Evolutionary conservation across 2,888 invertebrate genomes (phyloP), one percentile per base, ranked within the genome.

Genomic region (Uropetala carovei): DNA sequence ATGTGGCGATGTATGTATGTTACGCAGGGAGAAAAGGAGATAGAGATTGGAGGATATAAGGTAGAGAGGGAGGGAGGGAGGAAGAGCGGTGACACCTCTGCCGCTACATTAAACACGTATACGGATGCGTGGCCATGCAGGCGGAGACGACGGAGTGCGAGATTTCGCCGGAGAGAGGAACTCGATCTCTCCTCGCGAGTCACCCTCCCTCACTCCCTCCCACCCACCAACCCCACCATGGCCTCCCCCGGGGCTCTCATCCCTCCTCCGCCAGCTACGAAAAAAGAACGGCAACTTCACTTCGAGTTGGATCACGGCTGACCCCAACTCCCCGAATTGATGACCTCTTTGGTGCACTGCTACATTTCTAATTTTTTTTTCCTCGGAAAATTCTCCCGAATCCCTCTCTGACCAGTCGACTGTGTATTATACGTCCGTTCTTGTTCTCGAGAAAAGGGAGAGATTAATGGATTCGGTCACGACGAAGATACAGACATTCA

Each of bases 101-200:
- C 89, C 89, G 89, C 89, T 89, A 89, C 89, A 89, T 89, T 89
- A 56, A 89, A 89, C 89, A 89, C 89, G 89, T 64, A 89, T 89
- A 89, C 60, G 89, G 89, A 43, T 89, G 64, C 89, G 68, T 43
- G 64, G 64, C 27, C 59, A 86, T 60, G 86, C 60, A 64, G 86
- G 59, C 30, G 60, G 27, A 64, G 86, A 86, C 22, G 18, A 27
- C 57, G 58, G 85, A 43, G 82, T 18, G 18, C 16, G 43, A 43
- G 83, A 43, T 83, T 57, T 57, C 60, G 14, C 86, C 82, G 22
- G 22, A 81, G 22, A 16, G 82, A 86, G 86, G 60, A 64, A 89
- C 89, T 64, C 89, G 64, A 89, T 64, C 64, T n/a, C 13, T 0
- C 68, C 64, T 10, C 11, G 13, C 30, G 14, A 3, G 56, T 58